Evolutionary conservation across 2,797 vertebrate genomes (phyloP), one percentile per base, ranked within the genome.

Genomic region (Takifugu ocellatus): DNA sequence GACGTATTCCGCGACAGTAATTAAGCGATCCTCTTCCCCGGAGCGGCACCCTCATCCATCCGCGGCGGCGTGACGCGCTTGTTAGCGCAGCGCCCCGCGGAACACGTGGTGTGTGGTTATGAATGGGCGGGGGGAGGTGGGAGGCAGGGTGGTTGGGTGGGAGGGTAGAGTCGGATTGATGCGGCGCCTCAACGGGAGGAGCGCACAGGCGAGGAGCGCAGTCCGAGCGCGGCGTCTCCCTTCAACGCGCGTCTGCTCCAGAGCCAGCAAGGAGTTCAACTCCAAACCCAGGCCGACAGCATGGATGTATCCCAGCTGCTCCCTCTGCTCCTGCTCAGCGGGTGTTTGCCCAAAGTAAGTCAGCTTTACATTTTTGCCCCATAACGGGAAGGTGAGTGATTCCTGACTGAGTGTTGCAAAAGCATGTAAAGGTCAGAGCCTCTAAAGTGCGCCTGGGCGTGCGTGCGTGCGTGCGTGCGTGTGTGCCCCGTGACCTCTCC

Each of bases 301-400:
- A 87, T 87, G 86, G 72, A 73, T 51, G 57, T 59, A 39, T 47
- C 75, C 21, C 77, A 49, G 54, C 61, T 85, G 56, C 3, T 84
- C 3, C 55, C 84, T 60, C 63, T 85, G 5, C 55, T 86, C 60
- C 63, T 85, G 16, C 11, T 87, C 48, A 61, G 49, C 16, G 68
- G 67, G 52, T 51, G 29, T 66, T 61, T 82, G 49, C 59, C 71
- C 54, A 76, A 79, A 81, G 83, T 88, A 79, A 84, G 81, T 61
- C 5, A 3, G 51, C 27, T 59, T 59, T 59, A 25, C 31, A 46
- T 21, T 2, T 17, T 21, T 39, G 10, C 12, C 36, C 36, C 12
- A 3, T 5, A 12, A 3, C 3, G 10, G 3, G 4, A 39, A 14
- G 36, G 36, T 39, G 10, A 12, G 36, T 39, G 36, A 39, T 4